These are phyloP conservation scores for Noctuana brunneofusca DNA, from an alignment of 2,888 invertebrate species.

Conservation along the genomic window DNA sequence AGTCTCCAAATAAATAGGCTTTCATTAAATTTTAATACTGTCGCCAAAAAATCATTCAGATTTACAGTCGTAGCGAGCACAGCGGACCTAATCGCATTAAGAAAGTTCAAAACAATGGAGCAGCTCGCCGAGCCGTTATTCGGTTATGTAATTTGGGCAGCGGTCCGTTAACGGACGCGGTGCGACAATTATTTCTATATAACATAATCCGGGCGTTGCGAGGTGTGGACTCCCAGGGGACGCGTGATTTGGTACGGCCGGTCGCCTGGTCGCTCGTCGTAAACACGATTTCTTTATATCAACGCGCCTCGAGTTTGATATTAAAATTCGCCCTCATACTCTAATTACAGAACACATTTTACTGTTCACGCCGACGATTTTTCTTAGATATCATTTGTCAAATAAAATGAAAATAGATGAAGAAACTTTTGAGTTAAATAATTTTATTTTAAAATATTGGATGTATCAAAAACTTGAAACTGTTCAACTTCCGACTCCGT, in stretches of 20 bases:
- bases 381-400: neutral
- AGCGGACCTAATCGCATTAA: constrained; percentile 64
- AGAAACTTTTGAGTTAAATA: neutral
- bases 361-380: neutral
- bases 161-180: constrained; percentile 60
- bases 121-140: constrained; percentile 64
- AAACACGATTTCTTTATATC: constrained; percentile 26
- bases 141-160: constrained; percentile 61
- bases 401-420: neutral
- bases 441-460: neutral
- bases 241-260: constrained; percentile 62
- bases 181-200: constrained; percentile 76
- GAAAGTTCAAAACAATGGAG: constrained; percentile 62
- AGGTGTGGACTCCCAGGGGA: constrained; percentile 65
- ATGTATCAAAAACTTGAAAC: neutral
- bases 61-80: constrained; percentile 27
- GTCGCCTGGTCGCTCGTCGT: constrained; percentile 36
- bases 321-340: neutral
- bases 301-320: constrained; percentile 14
- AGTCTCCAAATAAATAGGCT: neutral
- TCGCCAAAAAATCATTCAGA: constrained; percentile 25
- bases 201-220: constrained; percentile 71
- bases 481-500: too few relatives aligned
- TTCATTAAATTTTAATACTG: constrained; percentile 7
- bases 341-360: neutral